Conservation (phyloP, 35 echinoderm and acorn worm genomes). For the Anneissia japonica region DNA sequence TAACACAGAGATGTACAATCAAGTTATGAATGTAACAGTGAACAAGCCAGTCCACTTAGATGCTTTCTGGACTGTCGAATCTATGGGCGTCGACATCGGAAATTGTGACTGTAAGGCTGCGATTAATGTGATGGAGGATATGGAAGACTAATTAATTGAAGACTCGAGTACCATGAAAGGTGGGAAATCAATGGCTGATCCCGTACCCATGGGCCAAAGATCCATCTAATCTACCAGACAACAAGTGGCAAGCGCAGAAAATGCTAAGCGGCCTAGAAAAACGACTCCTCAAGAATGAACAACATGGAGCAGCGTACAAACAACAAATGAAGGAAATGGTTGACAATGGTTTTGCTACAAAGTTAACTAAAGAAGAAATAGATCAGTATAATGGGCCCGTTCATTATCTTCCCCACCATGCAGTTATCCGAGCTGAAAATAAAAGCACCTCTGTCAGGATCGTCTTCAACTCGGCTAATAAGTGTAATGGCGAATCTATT, state of each 20-base stretch:
- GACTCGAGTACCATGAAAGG: not conserved
- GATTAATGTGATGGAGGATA: slow-evolving; percentile 1
- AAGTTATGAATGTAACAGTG: slow-evolving; percentile 12
- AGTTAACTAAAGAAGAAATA: slow-evolving; percentile 25
- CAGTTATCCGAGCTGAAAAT: slow-evolving; percentile 38
- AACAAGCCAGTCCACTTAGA: slow-evolving; percentile 21
- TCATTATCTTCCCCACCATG: slow-evolving; percentile 54
- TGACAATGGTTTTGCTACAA: slow-evolving; percentile 28
- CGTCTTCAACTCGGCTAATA: slow-evolving; percentile 45
- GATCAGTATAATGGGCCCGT: slow-evolving; percentile 14
- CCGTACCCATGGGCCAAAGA: slow-evolving; percentile 67
- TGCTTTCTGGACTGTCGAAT: slow-evolving; percentile 50
- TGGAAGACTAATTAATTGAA: slow-evolving; percentile 41
- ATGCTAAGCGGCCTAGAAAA: slow-evolving; percentile 44
- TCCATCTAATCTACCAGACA: slow-evolving; percentile 50
- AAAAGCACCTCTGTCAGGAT: slow-evolving; percentile 37
- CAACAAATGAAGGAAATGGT: slow-evolving; percentile 47
- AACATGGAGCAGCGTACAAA: slow-evolving; percentile 28
- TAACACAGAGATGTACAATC: not conserved
- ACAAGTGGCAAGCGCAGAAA: slow-evolving; percentile 49
- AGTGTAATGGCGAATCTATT: slow-evolving; percentile 9
- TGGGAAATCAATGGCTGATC: slow-evolving; percentile 58
- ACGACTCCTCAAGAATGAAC: slow-evolving; percentile 38
- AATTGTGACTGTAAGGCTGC: slow-evolving; percentile 10
- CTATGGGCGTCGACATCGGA: slow-evolving; percentile 13